Evolutionary conservation across 2,113 vertebrate genomes (phyloP), one percentile per base, ranked within the genome.

Genomic region (Acanthochromis polyacanthus): DNA sequence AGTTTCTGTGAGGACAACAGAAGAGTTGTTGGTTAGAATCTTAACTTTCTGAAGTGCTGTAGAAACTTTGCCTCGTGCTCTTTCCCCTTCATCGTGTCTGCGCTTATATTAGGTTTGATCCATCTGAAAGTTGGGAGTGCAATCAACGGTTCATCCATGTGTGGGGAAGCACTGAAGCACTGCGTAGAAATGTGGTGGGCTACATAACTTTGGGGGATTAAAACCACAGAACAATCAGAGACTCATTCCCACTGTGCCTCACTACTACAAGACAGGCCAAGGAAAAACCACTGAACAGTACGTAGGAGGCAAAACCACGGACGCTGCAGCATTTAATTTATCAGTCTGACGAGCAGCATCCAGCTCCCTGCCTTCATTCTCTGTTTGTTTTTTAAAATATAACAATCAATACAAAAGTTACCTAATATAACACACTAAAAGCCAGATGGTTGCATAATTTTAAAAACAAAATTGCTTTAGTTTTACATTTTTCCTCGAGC

Each of bases 191-290:
- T 55, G 74, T 23, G 70, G 66, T 58, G 22, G 50, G 80, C 59
- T 55, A 86, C 81, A 84, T 82, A 84, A 79, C 71, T 66, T 76
- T 79, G 67, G 78, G 75, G 74, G 83, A 81, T 89, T 84, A 82
- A 86, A 81, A 50, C 74, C 71, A 62, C 81, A 79, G 75, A 86
- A 80, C 71, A 84, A 86, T 84, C 80, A 78, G 56, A 69, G 46
- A 50, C 43, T 57, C 45, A 62, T 84, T 89, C 69, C 78, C 64
- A 51, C 78, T 64, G 67, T 4, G 78, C 74, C 53, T 59, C 50
- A 48, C 59, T 36, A 45, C 70, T 59, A 74, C 32, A 40, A 73
- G 48, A 73, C 62, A 58, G 59, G 71, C 81, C 67, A 55, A 56
- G 40, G 58, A 58, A 53, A 82, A 76, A 69, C 61, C 30, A 23